Evolutionary conservation across 2,113 vertebrate genomes (phyloP), one percentile per base, ranked within the genome.

Genomic region (Chascanopsetta lugubris): DNA sequence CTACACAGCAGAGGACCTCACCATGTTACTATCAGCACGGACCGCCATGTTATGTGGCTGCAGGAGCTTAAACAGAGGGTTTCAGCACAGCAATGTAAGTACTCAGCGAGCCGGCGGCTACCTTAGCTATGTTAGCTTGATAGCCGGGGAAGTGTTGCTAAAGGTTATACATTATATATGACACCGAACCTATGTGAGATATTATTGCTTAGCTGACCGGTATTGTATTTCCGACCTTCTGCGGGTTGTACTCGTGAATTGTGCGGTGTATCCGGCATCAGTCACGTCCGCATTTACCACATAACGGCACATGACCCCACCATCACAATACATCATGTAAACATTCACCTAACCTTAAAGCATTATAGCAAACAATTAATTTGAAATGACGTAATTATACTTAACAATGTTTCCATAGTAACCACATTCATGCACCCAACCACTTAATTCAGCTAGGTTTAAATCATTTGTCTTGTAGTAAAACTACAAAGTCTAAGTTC

Each of bases 1-100:
- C 26, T 2, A 2, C 24, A 17, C 18, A 21, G 0, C 1, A 1
- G 7, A 2, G 1, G 2, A 13, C 55, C 6, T 2, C 8, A 22
- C 77, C 60, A 91, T 91, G 92, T 66, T 92, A 1, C 78, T 90
- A 1, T 69, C 75, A 5, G 27, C 90, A n/a, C 81, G 90, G 49
- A 75, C 85, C 4, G 48, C 79, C 1, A 18, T 85, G 11, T 54
- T 80, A 18, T 82, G 77, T 70, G 70, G 89, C 2, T 91, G 77
- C 55, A 85, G 87, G 65, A 64, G 46, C 32, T 75, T 63, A 5
- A 73, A 64, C 3, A 84, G 58, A 8, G 70, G 84, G 42, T 65
- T 88, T 53, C 85, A 85, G 51, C 65, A 73, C 24, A 85, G 18
- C 50, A 73, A 26, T 7, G 87, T 91, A 54, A 88, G 91, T 86